A percentile compares a stretch with the other conserved stretches of the same genome.
phyloP scores from a whole-genome alignment of 2,797 vertebrate genomes.

The Ptychobarbus kaznakovi region DNA sequence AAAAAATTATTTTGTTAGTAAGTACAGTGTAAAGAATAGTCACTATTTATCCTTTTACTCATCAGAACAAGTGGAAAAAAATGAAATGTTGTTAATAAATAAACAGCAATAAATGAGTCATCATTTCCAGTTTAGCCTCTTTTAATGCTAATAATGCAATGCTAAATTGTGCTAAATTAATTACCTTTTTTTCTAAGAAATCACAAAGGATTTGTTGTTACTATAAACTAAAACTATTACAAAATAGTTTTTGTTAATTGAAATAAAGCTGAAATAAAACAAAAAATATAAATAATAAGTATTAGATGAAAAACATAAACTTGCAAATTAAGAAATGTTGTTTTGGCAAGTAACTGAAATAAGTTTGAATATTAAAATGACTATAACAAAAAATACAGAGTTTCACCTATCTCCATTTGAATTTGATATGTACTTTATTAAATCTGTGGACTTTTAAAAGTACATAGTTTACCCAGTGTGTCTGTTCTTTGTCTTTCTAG shows the following conservation, averaged over 20 bases:
- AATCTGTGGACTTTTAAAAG: neutral
- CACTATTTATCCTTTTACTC: neutral
- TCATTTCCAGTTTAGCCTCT: neutral
- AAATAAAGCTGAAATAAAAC: neutral
- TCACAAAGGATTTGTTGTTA: neutral
- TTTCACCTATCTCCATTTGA: neutral
- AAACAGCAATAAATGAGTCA: neutral
- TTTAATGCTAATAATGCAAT: neutral
- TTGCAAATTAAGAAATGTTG: neutral
- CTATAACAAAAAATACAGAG: neutral
- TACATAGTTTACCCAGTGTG: neutral
- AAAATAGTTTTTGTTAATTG: neutral
- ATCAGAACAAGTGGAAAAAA: too few species aligned
- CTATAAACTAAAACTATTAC: neutral
- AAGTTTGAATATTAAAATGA: neutral
- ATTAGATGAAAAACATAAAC: neutral
- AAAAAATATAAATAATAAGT: neutral
- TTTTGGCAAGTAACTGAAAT: neutral
- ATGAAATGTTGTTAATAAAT: neutral
- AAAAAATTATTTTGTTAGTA: neutral
- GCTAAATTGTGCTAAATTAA: neutral
- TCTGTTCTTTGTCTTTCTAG: constrained; percentile 36
- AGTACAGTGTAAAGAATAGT: too few species aligned
- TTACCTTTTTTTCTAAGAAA: neutral
- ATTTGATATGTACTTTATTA: neutral